Evolutionary conservation across 1,140 invertebrate genomes (phyloP).

Genomic region (Platyscapa corneri): DNA sequence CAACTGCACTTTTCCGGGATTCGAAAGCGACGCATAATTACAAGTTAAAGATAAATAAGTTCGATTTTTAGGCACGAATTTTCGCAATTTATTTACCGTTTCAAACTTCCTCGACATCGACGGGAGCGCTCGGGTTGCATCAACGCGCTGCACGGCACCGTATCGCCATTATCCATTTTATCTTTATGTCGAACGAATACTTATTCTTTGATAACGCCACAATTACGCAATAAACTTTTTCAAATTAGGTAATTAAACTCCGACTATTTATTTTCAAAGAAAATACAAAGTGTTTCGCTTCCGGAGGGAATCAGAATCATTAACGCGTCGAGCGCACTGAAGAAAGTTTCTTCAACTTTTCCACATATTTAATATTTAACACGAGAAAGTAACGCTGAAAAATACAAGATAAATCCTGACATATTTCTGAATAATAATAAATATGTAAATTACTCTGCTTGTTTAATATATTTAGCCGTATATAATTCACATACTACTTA

Average conservation of each 20-base stretch:
- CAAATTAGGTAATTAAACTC: neutral
- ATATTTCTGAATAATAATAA: neutral
- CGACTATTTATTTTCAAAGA: neutral
- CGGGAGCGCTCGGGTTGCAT: neutral
- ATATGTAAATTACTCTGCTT: neutral
- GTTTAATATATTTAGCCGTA: neutral
- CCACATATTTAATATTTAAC: neutral
- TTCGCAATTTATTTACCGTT: neutral
- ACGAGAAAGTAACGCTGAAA: neutral
- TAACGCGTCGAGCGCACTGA: neutral
- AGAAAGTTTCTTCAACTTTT: neutral
- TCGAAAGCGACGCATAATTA: slow-evolving; percentile 42
- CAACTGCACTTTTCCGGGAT: slow-evolving; percentile 26
- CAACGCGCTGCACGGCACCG: neutral
- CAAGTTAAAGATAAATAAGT: neutral
- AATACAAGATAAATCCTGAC: neutral
- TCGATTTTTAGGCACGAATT: slow-evolving; percentile 27
- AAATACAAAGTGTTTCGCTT: neutral
- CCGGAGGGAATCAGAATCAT: neutral
- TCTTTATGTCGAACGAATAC: neutral
- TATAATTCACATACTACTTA: neutral
- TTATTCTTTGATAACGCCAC: neutral
- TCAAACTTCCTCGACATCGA: neutral
- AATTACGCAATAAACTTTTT: neutral
- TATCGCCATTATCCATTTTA: too few species aligned